These are phyloP conservation scores for Pachyseris speciosa DNA, from an alignment of 64 coral and sea anemone species.

Conservation along the genomic window DNA sequence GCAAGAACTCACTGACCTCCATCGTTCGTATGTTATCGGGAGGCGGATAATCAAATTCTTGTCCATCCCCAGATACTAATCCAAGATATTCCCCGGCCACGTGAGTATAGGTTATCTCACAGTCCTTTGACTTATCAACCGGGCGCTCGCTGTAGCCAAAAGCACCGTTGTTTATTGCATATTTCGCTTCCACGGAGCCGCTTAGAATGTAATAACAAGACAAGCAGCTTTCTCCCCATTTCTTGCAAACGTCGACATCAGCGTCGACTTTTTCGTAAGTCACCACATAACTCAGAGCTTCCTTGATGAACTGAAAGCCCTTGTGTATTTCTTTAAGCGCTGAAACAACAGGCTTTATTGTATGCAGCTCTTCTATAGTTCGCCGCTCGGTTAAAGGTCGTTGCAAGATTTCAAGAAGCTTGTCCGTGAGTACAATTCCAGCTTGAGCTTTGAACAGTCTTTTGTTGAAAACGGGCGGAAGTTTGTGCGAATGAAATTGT, in stretches of 20 bases:
- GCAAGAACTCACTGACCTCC: constrained; percentile 87
- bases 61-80: constrained; percentile 85
- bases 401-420: constrained; percentile 68
- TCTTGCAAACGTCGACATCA: constrained; percentile 72
- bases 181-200: constrained; percentile 87
- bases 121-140: not conserved
- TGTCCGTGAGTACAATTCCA: constrained; percentile 83
- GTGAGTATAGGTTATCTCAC: constrained; percentile 85
- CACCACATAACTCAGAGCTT: constrained; percentile 72
- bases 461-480: constrained; percentile 95
- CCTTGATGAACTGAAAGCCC: constrained; percentile 85
- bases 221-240: constrained; percentile 63
- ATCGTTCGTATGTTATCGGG: constrained; percentile 81
- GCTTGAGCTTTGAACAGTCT: constrained; percentile 93
- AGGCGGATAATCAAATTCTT: constrained; percentile 81
- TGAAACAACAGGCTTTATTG: constrained; percentile 82
- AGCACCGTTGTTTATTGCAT: constrained; percentile 63
- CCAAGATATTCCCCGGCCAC: constrained; percentile 95
- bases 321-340: constrained; percentile 94
- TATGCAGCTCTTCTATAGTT: constrained; percentile 64
- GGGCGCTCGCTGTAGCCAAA: not conserved
- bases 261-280: constrained; percentile 83
- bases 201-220: constrained; percentile 96
- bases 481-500: constrained; percentile 5
- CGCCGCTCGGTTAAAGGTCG: constrained; percentile 40